Evolutionary conservation across 2,888 invertebrate genomes (phyloP).

Genomic region (Anarsia innoxiella): DNA sequence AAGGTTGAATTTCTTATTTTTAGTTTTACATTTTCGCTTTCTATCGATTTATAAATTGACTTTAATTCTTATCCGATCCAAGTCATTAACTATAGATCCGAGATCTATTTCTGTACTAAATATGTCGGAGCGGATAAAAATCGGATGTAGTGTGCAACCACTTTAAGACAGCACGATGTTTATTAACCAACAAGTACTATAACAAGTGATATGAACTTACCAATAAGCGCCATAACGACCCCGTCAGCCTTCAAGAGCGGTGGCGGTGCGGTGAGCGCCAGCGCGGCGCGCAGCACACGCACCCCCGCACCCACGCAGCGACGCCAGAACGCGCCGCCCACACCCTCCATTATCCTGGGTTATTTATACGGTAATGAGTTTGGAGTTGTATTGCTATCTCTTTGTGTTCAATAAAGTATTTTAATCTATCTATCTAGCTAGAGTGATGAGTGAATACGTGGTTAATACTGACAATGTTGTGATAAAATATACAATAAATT

Average conservation of each 20-base stretch:
- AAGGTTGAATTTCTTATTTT: too few species aligned
- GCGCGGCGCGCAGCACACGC: conserved; percentile 54
- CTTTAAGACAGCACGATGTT: neutral
- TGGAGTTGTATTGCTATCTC: too few species aligned
- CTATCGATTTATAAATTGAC: too few species aligned
- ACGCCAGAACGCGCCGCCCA: conserved; percentile 55
- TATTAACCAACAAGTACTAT: neutral
- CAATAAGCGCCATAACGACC: conserved; percentile 54
- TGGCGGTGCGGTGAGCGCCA: conserved; percentile 56
- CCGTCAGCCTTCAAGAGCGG: conserved; percentile 41
- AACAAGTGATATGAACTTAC: conserved; percentile 22
- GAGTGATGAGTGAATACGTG: neutral
- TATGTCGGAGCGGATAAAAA: neutral
- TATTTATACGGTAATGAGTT: neutral
- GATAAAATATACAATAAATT: neutral
- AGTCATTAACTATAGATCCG: too few species aligned
- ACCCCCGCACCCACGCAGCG: conserved; percentile 61
- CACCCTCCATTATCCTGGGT: conserved; percentile 47
- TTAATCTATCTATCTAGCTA: neutral
- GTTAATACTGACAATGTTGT: neutral
- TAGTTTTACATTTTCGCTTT: too few species aligned
- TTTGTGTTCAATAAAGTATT: neutral
- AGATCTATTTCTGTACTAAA: neutral
- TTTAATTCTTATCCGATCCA: too few species aligned
- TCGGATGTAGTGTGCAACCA: neutral